Conservation (phyloP, 2,888 invertebrate genomes). For the Dorcus parallelipipedus region DNA sequence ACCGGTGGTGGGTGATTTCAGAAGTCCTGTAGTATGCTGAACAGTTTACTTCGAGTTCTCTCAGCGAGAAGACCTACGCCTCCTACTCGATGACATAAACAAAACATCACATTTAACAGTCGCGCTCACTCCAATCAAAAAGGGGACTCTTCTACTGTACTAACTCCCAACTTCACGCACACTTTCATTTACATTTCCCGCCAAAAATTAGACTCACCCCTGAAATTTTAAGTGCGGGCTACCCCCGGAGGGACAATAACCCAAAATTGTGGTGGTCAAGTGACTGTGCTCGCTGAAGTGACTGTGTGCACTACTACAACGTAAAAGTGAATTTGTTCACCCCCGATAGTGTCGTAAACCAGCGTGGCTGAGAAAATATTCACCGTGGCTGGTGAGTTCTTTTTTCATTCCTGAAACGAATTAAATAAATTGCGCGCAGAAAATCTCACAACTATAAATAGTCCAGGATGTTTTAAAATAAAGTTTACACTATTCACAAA, state of each 20-base stretch:
- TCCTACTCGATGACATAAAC: slow-evolving; percentile 13
- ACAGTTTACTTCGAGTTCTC: slow-evolving; percentile 39
- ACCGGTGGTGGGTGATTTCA: slow-evolving; percentile 36
- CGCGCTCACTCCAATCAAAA: neutral
- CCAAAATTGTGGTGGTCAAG: slow-evolving; percentile 5
- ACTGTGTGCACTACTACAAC: neutral
- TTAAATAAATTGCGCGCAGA: neutral
- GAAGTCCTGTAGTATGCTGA: slow-evolving; percentile 30
- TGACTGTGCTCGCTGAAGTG: slow-evolving; percentile 10
- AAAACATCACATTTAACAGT: slow-evolving; percentile 5
- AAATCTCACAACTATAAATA: neutral
- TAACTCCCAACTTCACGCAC: neutral
- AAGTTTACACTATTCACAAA: too few relatives aligned
- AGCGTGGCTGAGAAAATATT: slow-evolving; percentile 31
- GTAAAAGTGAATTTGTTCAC: slow-evolving; percentile 20
- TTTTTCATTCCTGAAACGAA: neutral
- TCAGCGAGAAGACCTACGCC: slow-evolving; percentile 20
- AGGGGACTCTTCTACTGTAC: slow-evolving; percentile 5
- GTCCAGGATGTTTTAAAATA: neutral
- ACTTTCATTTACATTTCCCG: neutral
- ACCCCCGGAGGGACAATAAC: neutral
- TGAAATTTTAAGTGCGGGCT: neutral
- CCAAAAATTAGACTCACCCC: neutral
- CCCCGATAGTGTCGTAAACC: slow-evolving; percentile 34
- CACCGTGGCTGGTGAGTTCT: slow-evolving; percentile 43